Evolutionary conservation across 2,113 vertebrate species (phyloP).

Genomic region (Nothocercus nigrocapillus): DNA sequence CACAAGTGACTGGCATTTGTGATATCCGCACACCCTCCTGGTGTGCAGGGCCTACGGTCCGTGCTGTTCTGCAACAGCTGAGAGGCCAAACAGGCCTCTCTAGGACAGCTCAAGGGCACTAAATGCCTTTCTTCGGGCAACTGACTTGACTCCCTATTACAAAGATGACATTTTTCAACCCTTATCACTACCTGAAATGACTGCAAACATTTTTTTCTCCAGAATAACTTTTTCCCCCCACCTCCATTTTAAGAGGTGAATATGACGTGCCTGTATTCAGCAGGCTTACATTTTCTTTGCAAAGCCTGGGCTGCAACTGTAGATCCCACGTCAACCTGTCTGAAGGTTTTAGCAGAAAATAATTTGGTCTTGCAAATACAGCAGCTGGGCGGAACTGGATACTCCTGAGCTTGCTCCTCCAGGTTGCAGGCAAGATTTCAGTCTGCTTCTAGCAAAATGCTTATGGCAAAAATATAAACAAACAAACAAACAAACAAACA

Average conservation of each 20-base stretch:
- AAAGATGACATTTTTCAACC: neutral
- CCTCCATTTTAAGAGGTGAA: neutral
- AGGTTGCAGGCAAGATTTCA: neutral
- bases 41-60: fast-evolving
- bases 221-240: neutral
- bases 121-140: neutral
- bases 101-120: neutral
- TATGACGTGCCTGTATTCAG: neutral
- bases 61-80: neutral
- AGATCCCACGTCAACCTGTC: neutral
- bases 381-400: neutral
- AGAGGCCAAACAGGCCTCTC: neutral
- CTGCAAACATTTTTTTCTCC: neutral
- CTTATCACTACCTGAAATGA: neutral
- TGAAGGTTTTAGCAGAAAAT: neutral
- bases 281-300: neutral
- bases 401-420: neutral
- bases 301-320: neutral
- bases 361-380: neutral
- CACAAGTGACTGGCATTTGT: neutral
- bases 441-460: constrained; percentile 10
- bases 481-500: no score
- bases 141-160: neutral
- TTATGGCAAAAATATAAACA: neutral
- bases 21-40: neutral